These are phyloP conservation scores for Cyprinodon brontotheroides DNA, from an alignment of 2,113 vertebrate species.

Conservation along the genomic window DNA sequence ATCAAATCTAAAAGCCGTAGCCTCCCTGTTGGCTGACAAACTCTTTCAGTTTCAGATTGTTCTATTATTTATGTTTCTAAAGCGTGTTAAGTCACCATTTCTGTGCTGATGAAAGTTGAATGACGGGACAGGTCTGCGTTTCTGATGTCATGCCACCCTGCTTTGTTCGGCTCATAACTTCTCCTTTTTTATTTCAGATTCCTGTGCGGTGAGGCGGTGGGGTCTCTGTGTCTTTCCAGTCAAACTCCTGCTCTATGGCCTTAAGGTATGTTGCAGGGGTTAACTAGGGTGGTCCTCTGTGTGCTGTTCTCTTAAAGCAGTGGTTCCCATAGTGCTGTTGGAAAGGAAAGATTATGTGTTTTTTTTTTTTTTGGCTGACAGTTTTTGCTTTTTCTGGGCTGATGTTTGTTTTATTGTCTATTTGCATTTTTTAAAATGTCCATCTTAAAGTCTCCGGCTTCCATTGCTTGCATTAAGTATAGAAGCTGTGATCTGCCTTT, in stretches of 20 bases:
- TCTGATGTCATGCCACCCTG: background rate
- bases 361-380: slow-evolving; percentile 52
- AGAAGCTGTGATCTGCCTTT: background rate
- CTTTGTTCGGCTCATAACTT: slow-evolving; percentile 12
- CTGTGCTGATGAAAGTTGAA: background rate
- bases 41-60: background rate
- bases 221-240: slow-evolving; percentile 29
- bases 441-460: slow-evolving; percentile 2
- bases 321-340: slow-evolving; percentile 47
- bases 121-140: background rate
- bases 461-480: too few relatives aligned
- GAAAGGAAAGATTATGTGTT: slow-evolving; percentile 42
- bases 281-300: slow-evolving; percentile 17
- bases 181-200: slow-evolving; percentile 58
- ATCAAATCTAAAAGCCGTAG: background rate
- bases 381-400: slow-evolving; percentile 9
- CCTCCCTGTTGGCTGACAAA: background rate
- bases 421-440: slow-evolving; percentile 1
- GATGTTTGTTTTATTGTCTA: background rate
- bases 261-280: slow-evolving; percentile 68
- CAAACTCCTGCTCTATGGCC: slow-evolving; percentile 70
- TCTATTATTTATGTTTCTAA: background rate
- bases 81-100: background rate
- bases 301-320: slow-evolving; percentile 23
- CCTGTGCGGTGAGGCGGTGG: slow-evolving; percentile 44